Conservation (phyloP, 1,140 invertebrate genomes). For the Drosophila sulfurigaster region DNA sequence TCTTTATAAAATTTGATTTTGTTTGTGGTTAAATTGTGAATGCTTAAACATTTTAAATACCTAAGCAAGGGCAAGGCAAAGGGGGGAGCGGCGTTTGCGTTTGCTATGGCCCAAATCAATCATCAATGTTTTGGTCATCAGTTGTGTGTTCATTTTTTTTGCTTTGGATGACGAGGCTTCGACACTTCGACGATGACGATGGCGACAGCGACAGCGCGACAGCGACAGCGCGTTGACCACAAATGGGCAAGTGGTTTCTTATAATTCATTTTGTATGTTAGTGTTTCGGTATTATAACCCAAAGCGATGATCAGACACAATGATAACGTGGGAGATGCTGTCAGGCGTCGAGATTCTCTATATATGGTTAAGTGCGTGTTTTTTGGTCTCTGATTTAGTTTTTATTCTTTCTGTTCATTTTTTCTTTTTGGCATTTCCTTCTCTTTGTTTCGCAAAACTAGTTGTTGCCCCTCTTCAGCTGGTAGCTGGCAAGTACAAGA, state of each 20-base stretch:
- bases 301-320: constrained; percentile 46
- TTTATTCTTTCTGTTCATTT: not conserved
- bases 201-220: constrained; percentile 58
- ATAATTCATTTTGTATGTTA: too few relatives aligned
- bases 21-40: constrained; percentile 68
- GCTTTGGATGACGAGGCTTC: constrained; percentile 56
- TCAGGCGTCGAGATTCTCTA: constrained; percentile 46
- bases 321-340: constrained; percentile 50
- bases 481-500: constrained; percentile 3
- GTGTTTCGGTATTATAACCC: constrained; percentile 28
- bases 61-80: constrained; percentile 44
- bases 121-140: constrained; percentile 40
- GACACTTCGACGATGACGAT: constrained; percentile 40
- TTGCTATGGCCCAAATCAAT: constrained; percentile 51
- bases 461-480: constrained; percentile 12
- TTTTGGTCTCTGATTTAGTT: not conserved
- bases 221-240: constrained; percentile 49
- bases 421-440: constrained; percentile 32
- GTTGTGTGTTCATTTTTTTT: constrained; percentile 28
- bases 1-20: constrained; percentile 67
- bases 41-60: constrained; percentile 75
- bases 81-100: constrained; percentile 56
- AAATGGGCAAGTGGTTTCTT: constrained; percentile 23
- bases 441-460: constrained; percentile 26
- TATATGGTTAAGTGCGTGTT: constrained; percentile 40